Conservation (phyloP, 2,113 vertebrate genomes). For the Ageneiosus marmoratus region DNA sequence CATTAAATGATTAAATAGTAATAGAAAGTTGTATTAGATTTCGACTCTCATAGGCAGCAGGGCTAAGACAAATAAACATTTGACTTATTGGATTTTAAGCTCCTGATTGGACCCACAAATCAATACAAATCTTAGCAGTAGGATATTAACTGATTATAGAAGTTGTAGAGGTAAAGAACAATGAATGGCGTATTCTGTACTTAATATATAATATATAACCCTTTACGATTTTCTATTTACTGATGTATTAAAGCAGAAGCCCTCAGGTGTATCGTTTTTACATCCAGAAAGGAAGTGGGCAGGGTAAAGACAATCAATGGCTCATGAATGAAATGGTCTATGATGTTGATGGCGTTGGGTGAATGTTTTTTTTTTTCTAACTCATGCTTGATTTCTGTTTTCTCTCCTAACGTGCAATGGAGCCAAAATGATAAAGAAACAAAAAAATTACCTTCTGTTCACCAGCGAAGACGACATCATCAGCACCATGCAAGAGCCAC, state of each 20-base stretch:
- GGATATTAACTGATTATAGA: slow-evolving; percentile 15
- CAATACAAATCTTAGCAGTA: slow-evolving; percentile 20
- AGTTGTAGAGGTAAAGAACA: background rate
- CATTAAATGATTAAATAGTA: slow-evolving; percentile 1
- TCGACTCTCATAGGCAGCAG: background rate
- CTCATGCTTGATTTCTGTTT: slow-evolving; percentile 30
- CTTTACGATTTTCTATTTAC: background rate
- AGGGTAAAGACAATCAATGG: slow-evolving; percentile 34
- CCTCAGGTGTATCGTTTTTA: slow-evolving; percentile 22
- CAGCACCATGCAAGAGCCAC: slow-evolving; percentile 99
- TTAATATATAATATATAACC: background rate
- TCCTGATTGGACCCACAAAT: slow-evolving; percentile 22
- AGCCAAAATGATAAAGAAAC: slow-evolving; percentile 81
- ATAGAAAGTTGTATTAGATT: background rate
- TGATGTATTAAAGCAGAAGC: slow-evolving; percentile 9
- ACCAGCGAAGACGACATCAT: slow-evolving; percentile 97
- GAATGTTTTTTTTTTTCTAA: slow-evolving; percentile 9
- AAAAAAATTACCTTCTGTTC: slow-evolving; percentile 95
- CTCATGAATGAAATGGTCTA: slow-evolving; percentile 47
- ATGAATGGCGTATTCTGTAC: background rate
- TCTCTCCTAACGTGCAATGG: slow-evolving; percentile 31
- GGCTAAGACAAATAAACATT: background rate
- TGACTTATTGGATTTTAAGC: slow-evolving; percentile 17
- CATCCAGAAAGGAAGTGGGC: slow-evolving; percentile 40
- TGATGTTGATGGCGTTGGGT: slow-evolving; percentile 39